Evolutionary conservation across 2,797 vertebrate genomes (phyloP).

Genomic region (Salarias fasciatus): DNA sequence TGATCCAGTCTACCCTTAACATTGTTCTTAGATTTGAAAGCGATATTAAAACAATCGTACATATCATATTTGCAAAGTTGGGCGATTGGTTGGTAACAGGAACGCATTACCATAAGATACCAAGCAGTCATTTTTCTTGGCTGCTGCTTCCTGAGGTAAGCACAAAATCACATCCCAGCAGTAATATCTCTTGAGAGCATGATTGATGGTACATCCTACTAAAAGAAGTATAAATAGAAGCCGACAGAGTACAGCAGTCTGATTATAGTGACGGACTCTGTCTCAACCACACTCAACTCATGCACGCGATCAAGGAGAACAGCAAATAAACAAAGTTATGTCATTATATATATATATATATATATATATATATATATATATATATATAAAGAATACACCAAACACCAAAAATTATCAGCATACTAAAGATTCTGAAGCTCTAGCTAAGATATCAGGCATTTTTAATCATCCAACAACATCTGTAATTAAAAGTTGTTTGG

Average conservation of each 20-base stretch:
- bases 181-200: constrained; percentile 43
- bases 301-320: not conserved
- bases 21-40: constrained; percentile 42
- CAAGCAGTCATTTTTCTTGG: constrained; percentile 43
- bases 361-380: too few species aligned
- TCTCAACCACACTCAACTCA: constrained; percentile 10
- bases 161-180: constrained; percentile 31
- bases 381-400: too few species aligned
- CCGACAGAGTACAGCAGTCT: constrained; percentile 6
- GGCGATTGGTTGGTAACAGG: constrained; percentile 37
- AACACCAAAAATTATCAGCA: too few species aligned
- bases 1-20: constrained; percentile 32
- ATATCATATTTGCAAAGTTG: constrained; percentile 13
- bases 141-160: constrained; percentile 36
- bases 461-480: not conserved
- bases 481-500: not conserved
- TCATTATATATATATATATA: too few species aligned
- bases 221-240: constrained; percentile 46
- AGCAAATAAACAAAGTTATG: not conserved
- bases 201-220: constrained; percentile 39
- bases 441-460: not conserved
- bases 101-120: constrained; percentile 37
- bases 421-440: not conserved
- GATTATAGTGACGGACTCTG: constrained; percentile 3
- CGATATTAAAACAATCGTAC: constrained; percentile 24